A percentile compares a stretch with the other conserved stretches of the same genome.
phyloP scores from a whole-genome alignment of 2,113 vertebrate species.

The Vidua macroura region DNA sequence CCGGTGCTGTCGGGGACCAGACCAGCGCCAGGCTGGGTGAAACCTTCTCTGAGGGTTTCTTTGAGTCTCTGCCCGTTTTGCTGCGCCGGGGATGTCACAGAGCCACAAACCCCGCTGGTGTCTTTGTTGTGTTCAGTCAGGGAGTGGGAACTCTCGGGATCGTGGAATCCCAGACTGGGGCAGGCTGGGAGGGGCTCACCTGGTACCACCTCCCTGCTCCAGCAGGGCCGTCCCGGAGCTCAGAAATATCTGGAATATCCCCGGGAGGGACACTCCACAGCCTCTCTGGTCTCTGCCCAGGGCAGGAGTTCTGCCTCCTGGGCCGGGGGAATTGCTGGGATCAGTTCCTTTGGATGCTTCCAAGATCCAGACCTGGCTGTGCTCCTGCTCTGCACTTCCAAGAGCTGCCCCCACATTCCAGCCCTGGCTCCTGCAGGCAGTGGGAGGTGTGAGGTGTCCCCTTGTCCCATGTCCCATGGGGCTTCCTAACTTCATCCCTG shows the following conservation, averaged over 20 bases:
- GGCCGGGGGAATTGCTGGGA: neutral
- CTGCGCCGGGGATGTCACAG: neutral
- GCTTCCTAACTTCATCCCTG: neutral
- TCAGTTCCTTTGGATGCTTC: neutral
- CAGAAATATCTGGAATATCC: neutral
- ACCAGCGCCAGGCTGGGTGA: neutral
- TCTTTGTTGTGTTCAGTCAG: neutral
- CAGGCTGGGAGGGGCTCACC: neutral
- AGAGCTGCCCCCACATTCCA: neutral
- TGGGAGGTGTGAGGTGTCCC: neutral
- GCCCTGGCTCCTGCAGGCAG: neutral
- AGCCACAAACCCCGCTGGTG: neutral
- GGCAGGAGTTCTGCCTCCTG: neutral
- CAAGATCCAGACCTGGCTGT: neutral
- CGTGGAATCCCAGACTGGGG: neutral
- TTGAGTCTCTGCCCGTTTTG: neutral
- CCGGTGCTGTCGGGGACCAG: neutral
- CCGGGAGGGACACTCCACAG: neutral
- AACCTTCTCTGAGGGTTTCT: neutral
- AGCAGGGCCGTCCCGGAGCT: neutral
- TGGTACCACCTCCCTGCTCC: neutral
- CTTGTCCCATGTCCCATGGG: neutral
- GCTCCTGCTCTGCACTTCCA: neutral
- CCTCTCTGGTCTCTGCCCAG: neutral
- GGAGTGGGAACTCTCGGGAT: neutral